Evolutionary conservation across 2,797 vertebrate species (phyloP).

Genomic region (Cichlasoma orientale): DNA sequence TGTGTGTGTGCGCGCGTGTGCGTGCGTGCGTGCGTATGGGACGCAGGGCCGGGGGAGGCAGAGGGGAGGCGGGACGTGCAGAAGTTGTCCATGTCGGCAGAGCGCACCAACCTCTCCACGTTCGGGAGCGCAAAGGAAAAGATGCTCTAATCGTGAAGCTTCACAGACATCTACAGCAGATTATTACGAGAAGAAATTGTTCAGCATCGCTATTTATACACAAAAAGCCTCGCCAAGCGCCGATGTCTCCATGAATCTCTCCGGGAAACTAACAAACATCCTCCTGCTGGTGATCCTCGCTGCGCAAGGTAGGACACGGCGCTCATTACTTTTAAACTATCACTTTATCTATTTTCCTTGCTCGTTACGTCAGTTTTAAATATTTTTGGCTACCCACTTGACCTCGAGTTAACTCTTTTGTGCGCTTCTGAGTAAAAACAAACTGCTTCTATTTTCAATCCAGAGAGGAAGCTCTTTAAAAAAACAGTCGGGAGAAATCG

Average conservation of each 20-base stretch:
- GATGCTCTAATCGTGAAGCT: constrained; percentile 13
- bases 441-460: background rate
- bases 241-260: constrained; percentile 72
- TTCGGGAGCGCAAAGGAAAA: constrained; percentile 47
- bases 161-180: background rate
- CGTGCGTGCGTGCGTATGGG: background rate
- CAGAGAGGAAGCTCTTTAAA: background rate
- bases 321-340: background rate
- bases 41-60: background rate
- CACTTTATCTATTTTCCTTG: background rate
- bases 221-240: constrained; percentile 13
- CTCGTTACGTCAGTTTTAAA: background rate
- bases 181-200: background rate
- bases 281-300: constrained; percentile 72
- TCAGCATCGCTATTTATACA: background rate
- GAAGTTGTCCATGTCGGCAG: constrained; percentile 62
- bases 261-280: constrained; percentile 57
- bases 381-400: background rate
- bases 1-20: constrained; percentile 28
- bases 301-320: constrained; percentile 74
- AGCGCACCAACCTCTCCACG: constrained; percentile 65
- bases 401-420: background rate
- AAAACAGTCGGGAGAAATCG: background rate
- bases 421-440: background rate
- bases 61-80: constrained; percentile 51